These are phyloP conservation scores for Pangasius djambal DNA, from an alignment of 2,797 vertebrate genomes.

Conservation along the genomic window DNA sequence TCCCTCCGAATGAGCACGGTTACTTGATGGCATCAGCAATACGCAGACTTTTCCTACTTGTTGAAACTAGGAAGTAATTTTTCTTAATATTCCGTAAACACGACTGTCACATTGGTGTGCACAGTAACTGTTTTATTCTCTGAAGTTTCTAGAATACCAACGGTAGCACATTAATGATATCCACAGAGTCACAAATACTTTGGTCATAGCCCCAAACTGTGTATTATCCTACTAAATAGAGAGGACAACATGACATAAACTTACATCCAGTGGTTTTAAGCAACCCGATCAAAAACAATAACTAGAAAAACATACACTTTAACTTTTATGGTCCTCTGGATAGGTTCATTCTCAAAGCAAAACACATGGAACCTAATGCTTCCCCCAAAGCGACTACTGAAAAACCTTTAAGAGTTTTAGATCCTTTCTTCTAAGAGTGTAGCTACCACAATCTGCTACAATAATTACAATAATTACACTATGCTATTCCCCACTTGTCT, in stretches of 20 bases:
- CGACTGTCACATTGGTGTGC: too few relatives aligned
- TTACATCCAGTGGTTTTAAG: neutral
- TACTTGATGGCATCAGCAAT: neutral
- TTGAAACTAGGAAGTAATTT: neutral
- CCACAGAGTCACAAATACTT: too few relatives aligned
- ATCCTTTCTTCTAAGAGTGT: neutral
- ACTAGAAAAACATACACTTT: neutral
- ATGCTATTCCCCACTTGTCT: neutral
- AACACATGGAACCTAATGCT: neutral
- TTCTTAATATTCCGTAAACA: too few relatives aligned
- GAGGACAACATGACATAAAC: neutral
- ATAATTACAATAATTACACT: neutral
- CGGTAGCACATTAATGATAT: too few relatives aligned
- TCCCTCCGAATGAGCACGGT: too few relatives aligned
- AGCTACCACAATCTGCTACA: neutral
- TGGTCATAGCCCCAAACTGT: neutral
- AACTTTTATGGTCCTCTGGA: neutral
- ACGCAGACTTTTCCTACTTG: neutral
- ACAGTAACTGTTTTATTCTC: too few relatives aligned
- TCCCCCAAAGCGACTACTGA: neutral
- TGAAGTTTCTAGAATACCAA: too few relatives aligned
- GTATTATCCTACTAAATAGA: neutral
- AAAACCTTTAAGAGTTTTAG: neutral
- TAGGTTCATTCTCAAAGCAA: neutral
- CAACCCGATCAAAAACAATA: neutral